Evolutionary conservation across 2,888 invertebrate genomes (phyloP).

Genomic region (Pemphredon lugubris): DNA sequence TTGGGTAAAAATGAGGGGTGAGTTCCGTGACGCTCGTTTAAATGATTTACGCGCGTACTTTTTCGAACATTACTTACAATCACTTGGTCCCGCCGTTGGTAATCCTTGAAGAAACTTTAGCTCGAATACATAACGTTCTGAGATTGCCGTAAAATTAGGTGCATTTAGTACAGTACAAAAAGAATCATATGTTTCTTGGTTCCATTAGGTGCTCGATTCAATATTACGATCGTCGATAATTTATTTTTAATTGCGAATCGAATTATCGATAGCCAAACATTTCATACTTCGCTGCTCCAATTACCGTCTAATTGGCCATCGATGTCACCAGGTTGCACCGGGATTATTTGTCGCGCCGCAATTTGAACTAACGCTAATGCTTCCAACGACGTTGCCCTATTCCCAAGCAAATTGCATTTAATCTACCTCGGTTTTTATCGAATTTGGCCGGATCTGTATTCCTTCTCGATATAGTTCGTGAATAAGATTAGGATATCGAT

Average conservation of each 20-base stretch:
- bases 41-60: too few relatives aligned
- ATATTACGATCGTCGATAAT: conserved; percentile 13
- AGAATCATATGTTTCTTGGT: conserved; percentile 17
- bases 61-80: too few relatives aligned
- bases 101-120: too few relatives aligned
- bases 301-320: conserved; percentile 16
- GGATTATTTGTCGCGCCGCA: not conserved
- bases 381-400: too few relatives aligned
- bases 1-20: too few relatives aligned
- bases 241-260: conserved; percentile 25
- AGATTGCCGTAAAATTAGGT: too few relatives aligned
- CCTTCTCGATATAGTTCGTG: not conserved
- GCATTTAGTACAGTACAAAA: not conserved
- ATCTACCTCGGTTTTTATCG: not conserved
- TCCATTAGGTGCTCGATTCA: conserved; percentile 12
- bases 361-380: not conserved
- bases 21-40: too few relatives aligned
- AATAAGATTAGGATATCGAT: too few relatives aligned
- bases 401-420: too few relatives aligned
- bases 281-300: conserved; percentile 6
- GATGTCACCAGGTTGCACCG: conserved; percentile 16
- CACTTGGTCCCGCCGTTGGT: too few relatives aligned
- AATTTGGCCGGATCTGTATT: not conserved
- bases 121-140: too few relatives aligned
- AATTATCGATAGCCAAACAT: conserved; percentile 19